Percentiles rank a stretch among this genome's conserved stretches.
Conservation (phyloP, 2,113 vertebrate species). For the Glaucomys volans region DNA sequence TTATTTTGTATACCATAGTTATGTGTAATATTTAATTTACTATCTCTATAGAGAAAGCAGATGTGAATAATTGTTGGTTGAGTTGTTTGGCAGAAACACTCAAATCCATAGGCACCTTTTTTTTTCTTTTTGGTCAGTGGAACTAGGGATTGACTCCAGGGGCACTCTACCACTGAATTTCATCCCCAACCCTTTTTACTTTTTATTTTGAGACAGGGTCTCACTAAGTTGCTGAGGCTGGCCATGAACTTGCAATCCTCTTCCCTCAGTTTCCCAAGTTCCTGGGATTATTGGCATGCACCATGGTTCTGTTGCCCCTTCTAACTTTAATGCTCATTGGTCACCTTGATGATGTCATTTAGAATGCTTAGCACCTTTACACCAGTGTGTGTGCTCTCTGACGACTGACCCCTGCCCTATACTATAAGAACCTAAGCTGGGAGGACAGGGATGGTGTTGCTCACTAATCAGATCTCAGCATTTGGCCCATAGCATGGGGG, state of each 20-base stretch:
- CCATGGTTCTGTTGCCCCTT: neutral
- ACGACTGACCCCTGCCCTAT: neutral
- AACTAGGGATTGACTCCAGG: neutral
- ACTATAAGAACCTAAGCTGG: neutral
- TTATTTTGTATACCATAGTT: neutral
- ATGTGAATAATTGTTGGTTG: neutral
- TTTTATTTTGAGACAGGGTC: neutral
- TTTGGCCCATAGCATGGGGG: neutral
- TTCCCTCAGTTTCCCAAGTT: neutral
- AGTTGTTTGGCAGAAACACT: neutral
- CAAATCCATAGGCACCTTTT: neutral
- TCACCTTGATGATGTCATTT: neutral
- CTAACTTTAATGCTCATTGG: neutral
- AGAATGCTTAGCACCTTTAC: neutral
- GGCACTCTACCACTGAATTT: neutral
- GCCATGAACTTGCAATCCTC: neutral
- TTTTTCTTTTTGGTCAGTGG: neutral
- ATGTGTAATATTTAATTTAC: neutral
- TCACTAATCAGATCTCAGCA: neutral
- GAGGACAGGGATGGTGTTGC: neutral
- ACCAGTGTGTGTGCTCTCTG: neutral
- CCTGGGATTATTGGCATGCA: neutral
- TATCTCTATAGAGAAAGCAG: neutral
- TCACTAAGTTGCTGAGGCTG: neutral
- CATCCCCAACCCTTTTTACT: neutral